Percentiles rank a stretch among this genome's conserved stretches.
Conservation (phyloP, 2,888 invertebrate genomes). For the Apamea monoglypha region DNA sequence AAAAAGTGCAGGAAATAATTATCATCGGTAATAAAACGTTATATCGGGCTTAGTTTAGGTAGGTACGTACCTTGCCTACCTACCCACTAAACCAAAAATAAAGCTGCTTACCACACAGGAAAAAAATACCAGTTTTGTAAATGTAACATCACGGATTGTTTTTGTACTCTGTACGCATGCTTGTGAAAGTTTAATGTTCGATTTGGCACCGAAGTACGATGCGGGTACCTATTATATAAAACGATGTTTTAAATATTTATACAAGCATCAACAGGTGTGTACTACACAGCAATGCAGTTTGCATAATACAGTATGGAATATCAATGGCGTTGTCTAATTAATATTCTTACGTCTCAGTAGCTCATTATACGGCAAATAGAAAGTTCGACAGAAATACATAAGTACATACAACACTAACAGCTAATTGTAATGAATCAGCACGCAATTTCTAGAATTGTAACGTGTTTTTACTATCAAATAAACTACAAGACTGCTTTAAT, state of each 20-base stretch:
- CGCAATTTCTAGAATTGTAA: slow-evolving; percentile 48
- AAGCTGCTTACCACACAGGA: not conserved
- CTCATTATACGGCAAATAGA: slow-evolving; percentile 67
- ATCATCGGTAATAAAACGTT: too few relatives aligned
- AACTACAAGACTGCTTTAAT: not conserved
- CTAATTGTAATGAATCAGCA: slow-evolving; percentile 49
- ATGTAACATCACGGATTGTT: not conserved
- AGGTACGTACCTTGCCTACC: not conserved
- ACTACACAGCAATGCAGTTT: slow-evolving; percentile 64
- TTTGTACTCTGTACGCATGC: not conserved
- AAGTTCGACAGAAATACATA: slow-evolving; percentile 62
- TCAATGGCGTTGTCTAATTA: slow-evolving; percentile 68
- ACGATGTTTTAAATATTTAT: slow-evolving; percentile 29
- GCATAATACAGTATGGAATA: slow-evolving; percentile 70
- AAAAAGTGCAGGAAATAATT: not conserved
- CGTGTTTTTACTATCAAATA: not conserved
- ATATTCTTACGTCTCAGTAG: slow-evolving; percentile 68
- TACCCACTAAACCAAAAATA: slow-evolving; percentile 1
- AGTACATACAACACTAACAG: slow-evolving; percentile 44
- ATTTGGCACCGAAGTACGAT: slow-evolving; percentile 17
- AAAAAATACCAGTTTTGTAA: not conserved
- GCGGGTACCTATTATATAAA: slow-evolving; percentile 15
- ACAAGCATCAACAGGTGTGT: slow-evolving; percentile 31
- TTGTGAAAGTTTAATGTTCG: slow-evolving; percentile 17
- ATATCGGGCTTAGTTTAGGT: not conserved